Evolutionary conservation across 2,797 vertebrate species (phyloP).

Genomic region (Acanthornis magna): DNA sequence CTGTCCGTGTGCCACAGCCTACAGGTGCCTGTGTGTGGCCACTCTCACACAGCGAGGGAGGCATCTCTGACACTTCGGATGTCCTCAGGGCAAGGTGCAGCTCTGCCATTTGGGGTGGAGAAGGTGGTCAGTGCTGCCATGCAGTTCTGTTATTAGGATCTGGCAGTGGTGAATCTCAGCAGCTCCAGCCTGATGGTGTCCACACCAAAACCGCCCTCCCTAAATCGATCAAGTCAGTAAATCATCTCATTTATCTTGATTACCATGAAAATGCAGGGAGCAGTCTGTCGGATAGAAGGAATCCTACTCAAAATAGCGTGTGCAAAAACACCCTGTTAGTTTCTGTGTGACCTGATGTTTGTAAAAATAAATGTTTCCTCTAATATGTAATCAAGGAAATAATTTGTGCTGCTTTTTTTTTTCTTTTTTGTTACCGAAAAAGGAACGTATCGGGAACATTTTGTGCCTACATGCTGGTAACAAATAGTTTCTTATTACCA

Average conservation of each 20-base stretch:
- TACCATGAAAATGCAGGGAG: not conserved
- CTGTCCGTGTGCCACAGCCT: not conserved
- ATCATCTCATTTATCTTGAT: not conserved
- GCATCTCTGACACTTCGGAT: not conserved
- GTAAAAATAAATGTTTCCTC: constrained; percentile 46
- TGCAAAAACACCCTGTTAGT: not conserved
- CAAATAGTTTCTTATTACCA: constrained; percentile 37
- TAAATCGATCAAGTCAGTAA: not conserved
- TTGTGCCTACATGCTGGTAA: constrained; percentile 28
- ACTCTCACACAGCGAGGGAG: not conserved
- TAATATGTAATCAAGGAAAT: constrained; percentile 35
- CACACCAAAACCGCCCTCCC: not conserved
- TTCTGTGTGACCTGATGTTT: not conserved
- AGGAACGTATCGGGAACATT: constrained; percentile 10
- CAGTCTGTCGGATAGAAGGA: not conserved
- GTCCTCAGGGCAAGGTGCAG: not conserved
- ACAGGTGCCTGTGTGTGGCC: not conserved
- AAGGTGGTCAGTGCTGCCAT: not conserved
- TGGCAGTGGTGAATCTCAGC: not conserved
- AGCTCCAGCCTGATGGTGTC: not conserved
- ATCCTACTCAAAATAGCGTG: not conserved
- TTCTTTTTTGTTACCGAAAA: not conserved
- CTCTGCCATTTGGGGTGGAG: not conserved
- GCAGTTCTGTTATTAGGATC: not conserved
- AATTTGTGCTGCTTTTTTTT: not conserved